Conservation (phyloP, 2,113 vertebrate genomes). For the Pogona vitticeps region DNA sequence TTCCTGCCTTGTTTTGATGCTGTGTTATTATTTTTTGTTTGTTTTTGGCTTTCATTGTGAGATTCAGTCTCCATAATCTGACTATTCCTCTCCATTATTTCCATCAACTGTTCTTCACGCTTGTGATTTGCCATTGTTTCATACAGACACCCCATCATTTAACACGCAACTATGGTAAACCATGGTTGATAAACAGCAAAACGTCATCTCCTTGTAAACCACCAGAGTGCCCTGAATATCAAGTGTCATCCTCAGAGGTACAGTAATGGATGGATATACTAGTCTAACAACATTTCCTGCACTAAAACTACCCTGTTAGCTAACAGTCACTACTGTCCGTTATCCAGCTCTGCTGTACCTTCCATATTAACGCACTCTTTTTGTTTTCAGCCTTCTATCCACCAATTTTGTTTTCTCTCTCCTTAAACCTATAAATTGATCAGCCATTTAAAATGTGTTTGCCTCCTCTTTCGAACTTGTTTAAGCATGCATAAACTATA, state of each 20-base stretch:
- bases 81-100: conserved; percentile 71
- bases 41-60: conserved; percentile 51
- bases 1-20: conserved; percentile 55
- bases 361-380: conserved; percentile 43
- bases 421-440: neutral
- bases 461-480: neutral
- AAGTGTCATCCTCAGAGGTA: conserved; percentile 97
- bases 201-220: conserved; percentile 93
- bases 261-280: conserved; percentile 77
- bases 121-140: conserved; percentile 93
- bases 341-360: conserved; percentile 43
- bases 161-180: conserved; percentile 99
- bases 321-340: conserved; percentile 68
- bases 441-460: conserved; percentile 20
- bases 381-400: conserved; percentile 48
- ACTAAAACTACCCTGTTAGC: conserved; percentile 61
- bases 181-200: conserved; percentile 99
- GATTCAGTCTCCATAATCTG: conserved; percentile 55
- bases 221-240: conserved; percentile 92
- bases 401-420: neutral
- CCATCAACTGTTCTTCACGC: conserved; percentile 76
- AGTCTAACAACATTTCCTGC: conserved; percentile 65
- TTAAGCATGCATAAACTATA: conserved; percentile 14
- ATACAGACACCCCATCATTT: conserved; percentile 96
- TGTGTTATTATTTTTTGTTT: neutral